Percentiles rank a stretch among this genome's conserved stretches.
Evolutionary conservation across 2,113 vertebrate species (phyloP).

Genomic region (Rousettus leschenaultii): DNA sequence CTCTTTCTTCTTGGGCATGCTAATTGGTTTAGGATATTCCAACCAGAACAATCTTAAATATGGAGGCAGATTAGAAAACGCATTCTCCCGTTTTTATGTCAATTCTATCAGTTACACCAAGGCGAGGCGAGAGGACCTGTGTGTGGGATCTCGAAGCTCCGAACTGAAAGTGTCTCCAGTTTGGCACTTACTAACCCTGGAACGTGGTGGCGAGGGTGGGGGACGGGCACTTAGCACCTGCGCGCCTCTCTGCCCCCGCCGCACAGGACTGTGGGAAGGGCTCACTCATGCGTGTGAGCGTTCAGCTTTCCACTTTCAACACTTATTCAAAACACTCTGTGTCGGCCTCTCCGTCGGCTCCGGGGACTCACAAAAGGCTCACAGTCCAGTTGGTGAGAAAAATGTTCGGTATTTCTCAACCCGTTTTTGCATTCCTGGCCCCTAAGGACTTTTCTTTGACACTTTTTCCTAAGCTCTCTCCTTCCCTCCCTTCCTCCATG

Average conservation of each 20-base stretch:
- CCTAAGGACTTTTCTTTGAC: not conserved
- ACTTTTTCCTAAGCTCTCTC: not conserved
- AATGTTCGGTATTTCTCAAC: not conserved
- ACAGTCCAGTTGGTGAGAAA: not conserved
- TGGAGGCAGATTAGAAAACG: not conserved
- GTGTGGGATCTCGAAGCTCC: not conserved
- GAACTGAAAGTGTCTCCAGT: not conserved
- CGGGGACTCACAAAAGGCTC: not conserved
- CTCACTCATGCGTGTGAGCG: not conserved
- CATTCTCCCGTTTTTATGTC: not conserved
- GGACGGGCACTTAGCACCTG: not conserved
- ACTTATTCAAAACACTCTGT: not conserved
- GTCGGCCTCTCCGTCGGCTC: not conserved
- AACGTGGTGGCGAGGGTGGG: not conserved
- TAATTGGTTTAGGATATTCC: not conserved
- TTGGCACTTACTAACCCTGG: not conserved
- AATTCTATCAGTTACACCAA: constrained; percentile 2
- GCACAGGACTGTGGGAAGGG: not conserved
- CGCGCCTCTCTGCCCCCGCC: not conserved
- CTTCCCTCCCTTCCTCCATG: not conserved
- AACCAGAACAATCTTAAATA: not conserved
- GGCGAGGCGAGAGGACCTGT: not conserved
- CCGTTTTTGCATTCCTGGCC: not conserved
- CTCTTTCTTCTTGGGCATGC: not conserved
- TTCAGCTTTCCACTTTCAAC: not conserved